Evolutionary conservation across 2,888 invertebrate species (phyloP), one percentile per base, ranked within the genome.

Genomic region (Oasisia sp.): DNA sequence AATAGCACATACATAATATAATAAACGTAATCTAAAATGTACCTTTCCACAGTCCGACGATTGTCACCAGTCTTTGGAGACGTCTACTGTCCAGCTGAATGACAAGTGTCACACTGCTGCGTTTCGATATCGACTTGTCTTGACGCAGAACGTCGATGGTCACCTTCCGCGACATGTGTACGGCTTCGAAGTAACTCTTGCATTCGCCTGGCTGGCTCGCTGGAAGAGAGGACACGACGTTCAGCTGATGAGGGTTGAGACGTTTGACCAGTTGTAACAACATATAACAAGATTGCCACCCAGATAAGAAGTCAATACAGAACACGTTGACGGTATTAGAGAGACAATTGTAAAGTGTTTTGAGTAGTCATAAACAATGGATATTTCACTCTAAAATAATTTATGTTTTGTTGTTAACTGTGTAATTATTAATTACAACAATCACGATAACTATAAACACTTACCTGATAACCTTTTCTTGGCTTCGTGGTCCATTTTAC

Each of bases 1-100:
- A 50, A 0, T 11, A 50, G 50, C 14, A 50, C 27, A 74, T 74
- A 74, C 38, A 38, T 38, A 38, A 38, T 38, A 38, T 38, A 74
- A 19, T 74, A 27, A 19, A 27, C 1, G 27, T 74, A 74, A 74
- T 74, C 27, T 74, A 74, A 27, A 5, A 14, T n/a, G 27, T 74
- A 90, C 90, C 32, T 44, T 90, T 32, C 90, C 90, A 90, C 90
- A 32, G 27, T 14, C 44, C 14, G 27, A 32, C 4, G 38, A 90
- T 32, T 32, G 7, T 14, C 14, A 32, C 32, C 90, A 90, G 90
- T 0, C 32, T 45, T 14, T 90, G 19, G 12, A 90, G 32, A 32
- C 90, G 90, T 90, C n/a, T 8, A 27, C 90, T 90, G 90, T 90
- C 90, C 90, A 90, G 32, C 90, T 90, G 90, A 7, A 32, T 90